Base-by-base conservation (phyloP, 2,797 vertebrate species). In the Bucorvus abyssinicus region DNA sequence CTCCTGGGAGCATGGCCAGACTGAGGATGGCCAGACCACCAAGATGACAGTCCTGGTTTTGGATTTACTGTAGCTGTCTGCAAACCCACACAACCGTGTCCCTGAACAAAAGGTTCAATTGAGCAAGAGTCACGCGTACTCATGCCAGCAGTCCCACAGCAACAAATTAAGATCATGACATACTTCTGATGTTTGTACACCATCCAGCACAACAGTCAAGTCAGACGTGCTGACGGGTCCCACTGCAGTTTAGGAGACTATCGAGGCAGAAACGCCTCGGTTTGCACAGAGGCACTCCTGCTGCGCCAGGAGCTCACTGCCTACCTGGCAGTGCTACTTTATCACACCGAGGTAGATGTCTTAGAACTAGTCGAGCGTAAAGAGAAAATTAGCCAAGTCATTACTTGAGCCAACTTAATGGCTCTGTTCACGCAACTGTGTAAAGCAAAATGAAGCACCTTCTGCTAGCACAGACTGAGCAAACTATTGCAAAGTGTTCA, bases 91-190 rank as follows among this genome's bases (percentile, higher is more conserved):
- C 57, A 78, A 83, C 87, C 55, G 0, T 96, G 93, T 57, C 91
- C 89, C 89, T 49, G 91, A 97, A 97, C 94, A 96, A 96, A 96
- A 97, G 95, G 94, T 90, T 96, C 95, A 96, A 95, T 94, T 97
- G 96, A 94, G 89, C 95, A 96, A 94, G 87, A 96, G 95, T 93
- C 95, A 95, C 50, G 44, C 69, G 3, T 86, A 89, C 84, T 85
- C 89, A 80, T 96, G 96, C 94, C 96, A 96, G 91, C 91, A 95
- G 91, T 45, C 91, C 95, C 93, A 94, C 90, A 88, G 89, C 6
- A 63, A 93, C 94, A 93, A 96, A 95, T 95, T 91, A 96, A 94
- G 94, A 97, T 96, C 91, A 88, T 90, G 89, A 91, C 95, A 96
- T 91, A 91, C 73, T 95, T 96, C 94, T 93, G 84, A 94, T 96